phyloP scores from a whole-genome alignment of 2,888 invertebrate genomes.

The Agonopterix alstromeriana region DNA sequence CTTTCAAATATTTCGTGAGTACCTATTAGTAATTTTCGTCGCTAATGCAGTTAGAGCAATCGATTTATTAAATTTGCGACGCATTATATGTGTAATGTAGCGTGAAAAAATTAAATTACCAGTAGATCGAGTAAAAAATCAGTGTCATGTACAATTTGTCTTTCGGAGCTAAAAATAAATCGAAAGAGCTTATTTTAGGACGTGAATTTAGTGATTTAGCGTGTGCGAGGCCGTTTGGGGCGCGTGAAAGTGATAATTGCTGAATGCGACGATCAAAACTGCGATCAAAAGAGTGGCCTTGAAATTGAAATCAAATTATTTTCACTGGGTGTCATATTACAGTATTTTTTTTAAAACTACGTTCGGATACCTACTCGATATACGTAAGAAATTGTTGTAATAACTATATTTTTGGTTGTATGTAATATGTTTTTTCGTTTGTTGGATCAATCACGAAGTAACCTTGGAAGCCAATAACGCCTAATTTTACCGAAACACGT shows the following conservation, averaged over 20 bases:
- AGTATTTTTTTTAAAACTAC: too few relatives aligned
- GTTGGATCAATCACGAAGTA: not conserved
- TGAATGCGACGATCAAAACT: constrained; percentile 25
- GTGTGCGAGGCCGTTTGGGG: constrained; percentile 50
- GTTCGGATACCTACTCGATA: too few relatives aligned
- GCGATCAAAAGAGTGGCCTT: constrained; percentile 36
- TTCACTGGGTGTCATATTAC: not conserved
- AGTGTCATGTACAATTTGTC: constrained; percentile 51
- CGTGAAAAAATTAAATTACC: constrained; percentile 38
- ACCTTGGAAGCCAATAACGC: constrained; percentile 11
- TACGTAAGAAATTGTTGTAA: too few relatives aligned
- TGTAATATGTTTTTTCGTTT: not conserved
- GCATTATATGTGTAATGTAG: constrained; percentile 36
- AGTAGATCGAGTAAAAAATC: constrained; percentile 21
- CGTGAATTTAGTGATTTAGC: constrained; percentile 64
- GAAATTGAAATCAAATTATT: constrained; percentile 16
- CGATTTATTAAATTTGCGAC: constrained; percentile 38
- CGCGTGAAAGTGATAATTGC: constrained; percentile 59
- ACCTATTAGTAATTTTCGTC: constrained; percentile 42
- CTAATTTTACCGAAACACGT: not conserved
- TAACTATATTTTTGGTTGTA: not conserved
- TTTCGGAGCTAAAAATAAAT: constrained; percentile 62
- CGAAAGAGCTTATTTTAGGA: constrained; percentile 59
- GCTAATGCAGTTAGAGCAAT: constrained; percentile 39
- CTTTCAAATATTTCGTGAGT: constrained; percentile 56